These are phyloP conservation scores for Hippoglossus hippoglossus DNA, from an alignment of 2,797 vertebrate species.

Conservation along the genomic window DNA sequence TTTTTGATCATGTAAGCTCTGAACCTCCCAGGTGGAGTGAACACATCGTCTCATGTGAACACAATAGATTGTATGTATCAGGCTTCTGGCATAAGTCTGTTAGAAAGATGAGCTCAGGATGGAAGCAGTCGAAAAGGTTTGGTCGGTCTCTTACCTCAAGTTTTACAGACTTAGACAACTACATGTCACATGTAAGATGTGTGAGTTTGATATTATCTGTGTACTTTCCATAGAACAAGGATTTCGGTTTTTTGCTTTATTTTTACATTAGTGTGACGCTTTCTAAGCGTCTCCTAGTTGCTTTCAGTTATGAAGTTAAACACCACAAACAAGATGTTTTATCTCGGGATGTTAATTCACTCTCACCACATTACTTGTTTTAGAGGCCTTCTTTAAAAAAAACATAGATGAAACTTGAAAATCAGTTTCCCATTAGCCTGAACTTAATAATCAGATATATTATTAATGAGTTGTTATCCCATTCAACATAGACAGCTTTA, in stretches of 20 bases:
- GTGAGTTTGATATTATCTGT: conserved; percentile 12
- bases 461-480: conserved; percentile 11
- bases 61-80: conserved; percentile 22
- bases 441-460: conserved; percentile 24
- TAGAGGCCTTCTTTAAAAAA: conserved; percentile 31
- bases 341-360: conserved; percentile 13
- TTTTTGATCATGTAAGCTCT: conserved; percentile 21
- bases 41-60: conserved; percentile 16
- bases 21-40: conserved; percentile 42
- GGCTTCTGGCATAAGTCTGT: conserved; percentile 30
- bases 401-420: conserved; percentile 13
- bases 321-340: conserved; percentile 6
- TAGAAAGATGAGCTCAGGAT: conserved; percentile 23
- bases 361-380: conserved; percentile 17
- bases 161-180: conserved; percentile 27
- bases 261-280: conserved; percentile 6
- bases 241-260: conserved; percentile 27
- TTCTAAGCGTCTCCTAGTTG: background rate
- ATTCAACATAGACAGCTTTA: conserved; percentile 34
- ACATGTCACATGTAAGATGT: conserved; percentile 2
- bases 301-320: conserved; percentile 8
- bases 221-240: conserved; percentile 5
- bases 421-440: conserved; percentile 19
- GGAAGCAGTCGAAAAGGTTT: conserved; percentile 6
- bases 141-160: conserved; percentile 54